Evolutionary conservation across 2,113 vertebrate genomes (phyloP).

Genomic region (Colossoma macropomum): DNA sequence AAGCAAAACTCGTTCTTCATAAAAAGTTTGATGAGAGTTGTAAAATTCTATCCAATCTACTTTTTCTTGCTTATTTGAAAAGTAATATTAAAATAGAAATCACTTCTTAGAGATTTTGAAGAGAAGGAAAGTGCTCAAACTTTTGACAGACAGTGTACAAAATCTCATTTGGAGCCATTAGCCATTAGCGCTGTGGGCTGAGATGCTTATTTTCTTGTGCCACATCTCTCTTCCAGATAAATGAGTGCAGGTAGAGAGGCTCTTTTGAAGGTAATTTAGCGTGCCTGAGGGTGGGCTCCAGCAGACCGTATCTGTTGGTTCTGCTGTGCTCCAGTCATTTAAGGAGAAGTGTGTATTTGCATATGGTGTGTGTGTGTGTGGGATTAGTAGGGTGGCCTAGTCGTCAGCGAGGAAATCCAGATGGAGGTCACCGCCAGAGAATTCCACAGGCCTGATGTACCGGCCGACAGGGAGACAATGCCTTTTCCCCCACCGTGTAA

Average conservation of each 20-base stretch:
- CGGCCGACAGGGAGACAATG: constrained; percentile 71
- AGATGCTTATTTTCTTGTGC: neutral
- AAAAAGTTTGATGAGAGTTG: too few species aligned
- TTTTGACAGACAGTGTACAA: neutral
- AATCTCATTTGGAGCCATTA: constrained; percentile 35
- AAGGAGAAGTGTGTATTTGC: constrained; percentile 33
- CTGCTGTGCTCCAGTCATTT: constrained; percentile 37
- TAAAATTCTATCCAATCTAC: too few species aligned
- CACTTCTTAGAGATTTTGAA: too few species aligned
- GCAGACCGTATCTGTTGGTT: constrained; percentile 51
- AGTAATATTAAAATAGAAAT: too few species aligned
- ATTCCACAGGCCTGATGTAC: constrained; percentile 77
- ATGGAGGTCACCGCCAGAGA: constrained; percentile 80
- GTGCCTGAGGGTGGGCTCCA: constrained; percentile 47
- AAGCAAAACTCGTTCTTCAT: too few species aligned
- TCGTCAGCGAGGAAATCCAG: constrained; percentile 76
- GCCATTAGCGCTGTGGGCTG: neutral
- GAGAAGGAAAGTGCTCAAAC: too few species aligned
- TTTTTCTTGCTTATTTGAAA: too few species aligned
- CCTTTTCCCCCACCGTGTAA: constrained; percentile 71
- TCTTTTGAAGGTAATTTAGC: constrained; percentile 47
- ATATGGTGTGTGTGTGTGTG: neutral
- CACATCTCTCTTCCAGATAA: neutral
- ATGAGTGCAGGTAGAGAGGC: constrained; percentile 20
- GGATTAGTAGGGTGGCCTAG: constrained; percentile 60